Conservation (phyloP, 2,797 vertebrate genomes). For the Urosaurus nigricauda region DNA sequence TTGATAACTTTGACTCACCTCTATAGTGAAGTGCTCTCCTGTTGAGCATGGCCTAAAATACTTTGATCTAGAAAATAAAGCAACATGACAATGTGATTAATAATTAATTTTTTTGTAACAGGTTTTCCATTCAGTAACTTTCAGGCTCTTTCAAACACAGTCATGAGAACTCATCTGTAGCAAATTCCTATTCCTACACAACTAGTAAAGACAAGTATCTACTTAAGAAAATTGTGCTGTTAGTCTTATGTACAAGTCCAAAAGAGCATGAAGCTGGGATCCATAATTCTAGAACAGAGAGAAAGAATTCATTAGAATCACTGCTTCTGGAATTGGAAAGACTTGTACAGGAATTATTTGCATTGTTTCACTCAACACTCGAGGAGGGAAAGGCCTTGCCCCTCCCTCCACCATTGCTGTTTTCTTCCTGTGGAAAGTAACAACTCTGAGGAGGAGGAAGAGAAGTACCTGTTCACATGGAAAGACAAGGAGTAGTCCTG, state of each 20-base stretch:
- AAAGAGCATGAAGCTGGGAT: background rate
- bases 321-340: background rate
- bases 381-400: no score
- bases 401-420: no score
- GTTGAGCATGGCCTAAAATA: conserved; percentile 92
- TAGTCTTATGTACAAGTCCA: background rate
- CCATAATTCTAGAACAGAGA: background rate
- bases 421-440: no score
- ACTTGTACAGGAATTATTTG: no score
- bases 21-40: conserved; percentile 96
- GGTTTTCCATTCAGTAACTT: background rate
- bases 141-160: background rate
- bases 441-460: no score
- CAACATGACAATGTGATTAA: conserved; percentile 25
- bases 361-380: no score
- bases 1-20: conserved; percentile 80
- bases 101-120: background rate
- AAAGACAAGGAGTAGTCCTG: no score
- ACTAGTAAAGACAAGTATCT: background rate
- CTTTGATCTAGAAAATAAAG: conserved; percentile 87
- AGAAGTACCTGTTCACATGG: no score
- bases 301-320: background rate
- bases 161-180: background rate
- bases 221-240: background rate
- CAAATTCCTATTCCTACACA: background rate